Base-by-base conservation (phyloP, 2,888 invertebrate species). In the Linyphia triangularis region DNA sequence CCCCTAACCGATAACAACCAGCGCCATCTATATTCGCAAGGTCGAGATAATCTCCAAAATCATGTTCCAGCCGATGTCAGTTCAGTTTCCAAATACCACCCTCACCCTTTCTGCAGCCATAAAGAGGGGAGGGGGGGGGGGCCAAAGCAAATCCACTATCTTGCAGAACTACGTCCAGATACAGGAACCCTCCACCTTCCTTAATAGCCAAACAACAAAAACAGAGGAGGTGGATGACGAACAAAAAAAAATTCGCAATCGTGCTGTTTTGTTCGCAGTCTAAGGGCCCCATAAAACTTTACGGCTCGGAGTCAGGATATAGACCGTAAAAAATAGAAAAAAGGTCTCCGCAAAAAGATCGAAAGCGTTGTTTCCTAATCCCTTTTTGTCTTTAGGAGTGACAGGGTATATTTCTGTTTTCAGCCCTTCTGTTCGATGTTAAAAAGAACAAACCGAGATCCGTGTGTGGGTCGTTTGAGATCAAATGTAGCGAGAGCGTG, bases 261-360 rank as follows among this genome's bases (percentile, higher is more conserved):
- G 30, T 22, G 73, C 51, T 75, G 78, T 65, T 82, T 69, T 82
- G 72, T 72, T 82, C 82, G 22, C 61, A 16, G 61, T 26, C n/a
- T 67, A 33, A 61, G 61, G 13, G 75, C 16, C 51, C 72, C 72
- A 82, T 82, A 82, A 82, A 82, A 82, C 72, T 82, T 82, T 82
- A 82, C 82, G 82, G 82, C 82, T 61, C 33, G 40, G 61, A 81
- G 81, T 81, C 22, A 37, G 63, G 72, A 61, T 72, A 72, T 72
- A 72, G 82, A 61, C 82, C 82, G 82, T 82, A 82, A 82, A 82
- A 82, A 61, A 13, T 28, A 28, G 43, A 37, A 59, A 73, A n/a
- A 51, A 51, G 51, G 51, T 9, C n/a, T 37, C n/a, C 43, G 26
- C 24, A 13, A 40, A 40, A 59, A 82, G 72, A 61, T 72, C 28